A percentile compares a stretch with the other conserved stretches of the same genome.
These are phyloP conservation scores for Trichosurus vulpecula DNA, from an alignment of 2,797 vertebrate genomes.

Conservation along the genomic window DNA sequence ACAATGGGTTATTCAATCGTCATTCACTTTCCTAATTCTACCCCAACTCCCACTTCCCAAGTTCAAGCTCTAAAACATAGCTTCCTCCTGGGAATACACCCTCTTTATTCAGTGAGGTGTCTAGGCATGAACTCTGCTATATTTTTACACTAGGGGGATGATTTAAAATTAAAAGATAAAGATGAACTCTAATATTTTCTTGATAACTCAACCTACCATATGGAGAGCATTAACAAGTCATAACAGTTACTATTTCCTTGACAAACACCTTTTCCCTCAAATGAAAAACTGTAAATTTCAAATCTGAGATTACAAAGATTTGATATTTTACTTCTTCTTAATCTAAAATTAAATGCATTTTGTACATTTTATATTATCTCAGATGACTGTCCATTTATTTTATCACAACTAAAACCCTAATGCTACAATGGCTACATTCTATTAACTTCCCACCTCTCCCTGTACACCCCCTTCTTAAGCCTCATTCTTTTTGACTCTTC, in stretches of 20 bases:
- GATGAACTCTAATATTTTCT: neutral
- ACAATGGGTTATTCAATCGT: neutral
- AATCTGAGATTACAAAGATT: neutral
- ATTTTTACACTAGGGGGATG: neutral
- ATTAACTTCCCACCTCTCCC: neutral
- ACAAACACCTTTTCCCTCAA: neutral
- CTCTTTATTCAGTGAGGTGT: neutral
- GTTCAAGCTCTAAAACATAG: neutral
- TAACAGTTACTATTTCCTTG: neutral
- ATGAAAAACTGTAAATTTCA: neutral
- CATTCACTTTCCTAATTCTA: neutral
- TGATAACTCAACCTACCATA: neutral
- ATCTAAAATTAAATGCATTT: neutral
- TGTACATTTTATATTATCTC: neutral
- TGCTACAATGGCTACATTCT: no score
- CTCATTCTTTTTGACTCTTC: neutral
- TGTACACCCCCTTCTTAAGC: neutral
- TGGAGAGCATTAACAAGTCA: neutral
- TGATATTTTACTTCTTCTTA: neutral
- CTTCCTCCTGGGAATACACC: neutral
- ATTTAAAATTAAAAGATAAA: neutral
- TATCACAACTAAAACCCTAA: neutral
- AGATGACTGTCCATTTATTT: neutral
- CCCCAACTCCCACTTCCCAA: neutral
- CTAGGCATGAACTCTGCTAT: neutral